Evolutionary conservation across 2,888 invertebrate species (phyloP).

Genomic region (Nesidiocoris tenuis): DNA sequence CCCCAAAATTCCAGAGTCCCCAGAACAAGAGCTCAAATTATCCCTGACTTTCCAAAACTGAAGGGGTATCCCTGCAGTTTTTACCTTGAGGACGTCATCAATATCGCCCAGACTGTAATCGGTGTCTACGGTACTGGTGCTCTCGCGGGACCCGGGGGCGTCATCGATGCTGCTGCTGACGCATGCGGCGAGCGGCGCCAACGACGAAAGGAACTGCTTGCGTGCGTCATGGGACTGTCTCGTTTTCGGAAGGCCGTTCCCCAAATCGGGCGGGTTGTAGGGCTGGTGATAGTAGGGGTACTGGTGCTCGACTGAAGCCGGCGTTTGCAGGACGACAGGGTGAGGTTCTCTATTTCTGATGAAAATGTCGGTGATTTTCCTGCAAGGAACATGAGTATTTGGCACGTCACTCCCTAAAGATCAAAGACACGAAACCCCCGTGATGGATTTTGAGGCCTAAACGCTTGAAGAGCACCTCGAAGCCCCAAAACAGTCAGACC

Average conservation of each 20-base stretch:
- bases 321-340: slow-evolving; percentile 46
- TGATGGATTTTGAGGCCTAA: too few relatives aligned
- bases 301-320: slow-evolving; percentile 49
- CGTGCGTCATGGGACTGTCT: slow-evolving; percentile 63
- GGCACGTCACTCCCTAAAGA: too few relatives aligned
- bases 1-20: too few relatives aligned
- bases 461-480: too few relatives aligned
- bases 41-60: too few relatives aligned
- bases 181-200: slow-evolving; percentile 76
- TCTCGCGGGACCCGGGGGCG: slow-evolving; percentile 43
- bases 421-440: too few relatives aligned
- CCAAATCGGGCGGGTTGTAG: slow-evolving; percentile 59
- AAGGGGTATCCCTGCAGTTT: too few relatives aligned
- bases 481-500: too few relatives aligned
- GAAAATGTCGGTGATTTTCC: slow-evolving; percentile 64
- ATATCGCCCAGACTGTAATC: slow-evolving; percentile 68
- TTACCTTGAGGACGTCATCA: slow-evolving; percentile 57
- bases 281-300: slow-evolving; percentile 50
- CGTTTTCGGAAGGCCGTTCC: slow-evolving; percentile 55
- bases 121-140: slow-evolving; percentile 59
- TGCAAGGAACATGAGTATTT: slow-evolving; percentile 51
- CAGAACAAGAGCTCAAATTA: too few relatives aligned
- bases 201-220: slow-evolving; percentile 65
- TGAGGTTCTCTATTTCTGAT: slow-evolving; percentile 52
- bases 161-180: slow-evolving; percentile 54